phyloP scores from a whole-genome alignment of 2,113 vertebrate genomes.

The Neogobius melanostomus region DNA sequence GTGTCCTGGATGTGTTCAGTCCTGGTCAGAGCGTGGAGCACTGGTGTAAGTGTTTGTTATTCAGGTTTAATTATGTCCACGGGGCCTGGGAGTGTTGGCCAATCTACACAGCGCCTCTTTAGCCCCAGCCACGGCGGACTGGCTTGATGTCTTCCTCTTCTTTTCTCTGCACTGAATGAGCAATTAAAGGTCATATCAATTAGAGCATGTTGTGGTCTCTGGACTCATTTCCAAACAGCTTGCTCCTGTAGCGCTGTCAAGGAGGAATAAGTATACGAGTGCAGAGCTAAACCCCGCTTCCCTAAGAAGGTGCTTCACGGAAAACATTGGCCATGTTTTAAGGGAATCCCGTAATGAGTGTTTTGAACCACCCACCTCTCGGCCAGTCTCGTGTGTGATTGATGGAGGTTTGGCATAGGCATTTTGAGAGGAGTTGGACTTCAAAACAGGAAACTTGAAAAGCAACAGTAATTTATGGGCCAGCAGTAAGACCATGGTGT shows the following conservation, averaged over 20 bases:
- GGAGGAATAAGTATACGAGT: slow-evolving; percentile 60
- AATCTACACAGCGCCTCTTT: slow-evolving; percentile 72
- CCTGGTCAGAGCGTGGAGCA: slow-evolving; percentile 62
- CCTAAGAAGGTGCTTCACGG: slow-evolving; percentile 27
- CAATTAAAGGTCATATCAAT: slow-evolving; percentile 86
- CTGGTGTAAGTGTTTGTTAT: slow-evolving; percentile 79
- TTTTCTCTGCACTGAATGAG: slow-evolving; percentile 75
- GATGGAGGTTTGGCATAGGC: not conserved
- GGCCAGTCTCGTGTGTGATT: not conserved
- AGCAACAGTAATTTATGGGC: no score
- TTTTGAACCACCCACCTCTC: slow-evolving; percentile 5
- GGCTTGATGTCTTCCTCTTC: slow-evolving; percentile 79
- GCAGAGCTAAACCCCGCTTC: slow-evolving; percentile 41
- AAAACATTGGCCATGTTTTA: slow-evolving; percentile 33
- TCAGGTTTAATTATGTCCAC: slow-evolving; percentile 83
- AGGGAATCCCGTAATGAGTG: slow-evolving; percentile 19
- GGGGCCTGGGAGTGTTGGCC: slow-evolving; percentile 75
- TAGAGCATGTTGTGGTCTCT: slow-evolving; percentile 80
- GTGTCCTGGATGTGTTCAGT: slow-evolving; percentile 71
- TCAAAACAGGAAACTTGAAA: not conserved
- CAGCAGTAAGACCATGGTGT: no score
- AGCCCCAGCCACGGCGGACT: slow-evolving; percentile 75
- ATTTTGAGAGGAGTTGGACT: not conserved
- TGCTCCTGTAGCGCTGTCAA: slow-evolving; percentile 64
- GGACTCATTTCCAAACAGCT: slow-evolving; percentile 79